Conservation (phyloP, 2,113 vertebrate genomes). For the Capra hircus region DNA sequence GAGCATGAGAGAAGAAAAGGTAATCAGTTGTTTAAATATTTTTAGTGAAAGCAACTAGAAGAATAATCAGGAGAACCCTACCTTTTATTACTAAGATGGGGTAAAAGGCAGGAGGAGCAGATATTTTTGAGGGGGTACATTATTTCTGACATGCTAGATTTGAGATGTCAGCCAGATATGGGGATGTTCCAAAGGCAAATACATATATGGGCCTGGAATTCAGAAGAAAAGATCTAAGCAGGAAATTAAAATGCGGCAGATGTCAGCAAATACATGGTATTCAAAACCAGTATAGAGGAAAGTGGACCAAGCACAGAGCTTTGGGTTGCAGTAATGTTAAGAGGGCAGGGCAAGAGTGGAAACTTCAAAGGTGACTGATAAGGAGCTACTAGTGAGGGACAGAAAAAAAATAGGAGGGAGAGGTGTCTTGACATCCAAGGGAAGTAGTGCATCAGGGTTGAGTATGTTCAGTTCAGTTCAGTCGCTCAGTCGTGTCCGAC, state of each 20-base stretch:
- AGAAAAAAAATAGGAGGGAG: background rate
- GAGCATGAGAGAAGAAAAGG: background rate
- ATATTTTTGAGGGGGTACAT: background rate
- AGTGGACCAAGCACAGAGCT: background rate
- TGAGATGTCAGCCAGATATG: background rate
- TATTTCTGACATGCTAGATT: background rate
- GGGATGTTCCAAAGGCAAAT: background rate
- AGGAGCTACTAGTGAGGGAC: background rate
- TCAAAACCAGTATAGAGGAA: background rate
- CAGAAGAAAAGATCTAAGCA: background rate
- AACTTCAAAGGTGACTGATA: background rate
- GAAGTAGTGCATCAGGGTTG: background rate
- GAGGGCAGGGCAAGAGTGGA: background rate
- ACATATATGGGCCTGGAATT: background rate
- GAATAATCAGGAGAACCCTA: background rate
- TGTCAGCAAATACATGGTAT: background rate
- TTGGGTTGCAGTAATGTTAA: background rate
- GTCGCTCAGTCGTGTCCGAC: accelerated
- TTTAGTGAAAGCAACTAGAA: background rate
- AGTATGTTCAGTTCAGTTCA: background rate
- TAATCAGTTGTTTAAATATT: background rate
- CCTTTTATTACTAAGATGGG: background rate
- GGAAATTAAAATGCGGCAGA: background rate
- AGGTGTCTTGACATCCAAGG: background rate
- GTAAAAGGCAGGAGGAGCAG: background rate